Conservation (phyloP, 1,140 invertebrate genomes). For the Ceratosolen fusciceps region DNA sequence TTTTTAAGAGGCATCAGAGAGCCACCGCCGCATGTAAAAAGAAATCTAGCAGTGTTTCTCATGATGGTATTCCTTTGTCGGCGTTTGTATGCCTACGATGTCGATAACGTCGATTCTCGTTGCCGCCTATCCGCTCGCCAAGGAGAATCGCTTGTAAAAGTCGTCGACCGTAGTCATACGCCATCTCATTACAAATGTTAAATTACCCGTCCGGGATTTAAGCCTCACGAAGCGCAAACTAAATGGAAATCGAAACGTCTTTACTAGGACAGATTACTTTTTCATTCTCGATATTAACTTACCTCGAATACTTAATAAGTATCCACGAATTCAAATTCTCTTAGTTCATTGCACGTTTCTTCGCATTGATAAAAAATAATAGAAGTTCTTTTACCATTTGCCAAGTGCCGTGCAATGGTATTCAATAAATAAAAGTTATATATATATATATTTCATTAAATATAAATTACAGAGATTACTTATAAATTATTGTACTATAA, state of each 20-base stretch:
- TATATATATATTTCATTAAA: too few species aligned
- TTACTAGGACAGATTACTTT: constrained; percentile 10
- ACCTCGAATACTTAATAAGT: too few species aligned
- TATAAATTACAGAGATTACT: too few species aligned
- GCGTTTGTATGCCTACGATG: neutral
- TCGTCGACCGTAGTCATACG: constrained; percentile 54
- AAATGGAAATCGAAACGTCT: neutral
- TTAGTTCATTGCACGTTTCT: too few species aligned
- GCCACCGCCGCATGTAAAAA: neutral
- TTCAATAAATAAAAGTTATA: too few species aligned
- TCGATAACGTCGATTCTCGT: neutral
- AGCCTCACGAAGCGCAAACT: constrained; percentile 12
- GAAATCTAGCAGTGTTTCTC: neutral
- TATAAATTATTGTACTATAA: too few species aligned
- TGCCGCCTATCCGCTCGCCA: constrained; percentile 28
- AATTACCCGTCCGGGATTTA: constrained; percentile 53
- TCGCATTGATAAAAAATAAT: too few species aligned
- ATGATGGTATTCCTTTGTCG: neutral
- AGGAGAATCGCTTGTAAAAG: neutral
- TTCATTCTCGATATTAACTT: constrained; percentile 30
- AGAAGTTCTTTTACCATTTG: too few species aligned
- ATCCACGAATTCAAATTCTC: too few species aligned
- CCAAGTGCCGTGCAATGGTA: too few species aligned
- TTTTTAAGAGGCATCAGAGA: neutral
- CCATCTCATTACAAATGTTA: constrained; percentile 61